Base-by-base conservation (phyloP, 2,888 invertebrate species). In the Oscheius onirici region DNA sequence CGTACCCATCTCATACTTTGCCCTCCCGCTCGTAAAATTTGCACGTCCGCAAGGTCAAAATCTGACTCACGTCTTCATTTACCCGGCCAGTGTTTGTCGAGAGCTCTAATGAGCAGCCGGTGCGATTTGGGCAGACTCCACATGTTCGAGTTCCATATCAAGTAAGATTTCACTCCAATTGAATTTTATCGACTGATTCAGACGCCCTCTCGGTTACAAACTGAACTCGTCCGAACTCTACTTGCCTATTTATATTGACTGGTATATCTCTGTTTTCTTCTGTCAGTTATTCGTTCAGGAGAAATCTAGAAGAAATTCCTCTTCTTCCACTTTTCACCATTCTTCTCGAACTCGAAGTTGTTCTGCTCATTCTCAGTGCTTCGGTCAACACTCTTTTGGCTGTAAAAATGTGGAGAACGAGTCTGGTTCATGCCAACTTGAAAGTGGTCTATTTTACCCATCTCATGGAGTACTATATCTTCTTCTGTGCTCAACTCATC, bases 391-490 rank as follows among this genome's bases (percentile, higher is more conserved):
- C 55, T 17, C 43, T 68, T 10, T 22, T 68, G 41, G 54, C 67
- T 43, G 26, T 68, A 8, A 68, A 54, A 44, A 57, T 68, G 54
- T 57, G 44, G 26, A 68, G 52, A 22, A 68, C 57, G 5, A 55
- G 46, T 41, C 17, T 54, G 24, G 57, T 68, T 24, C 67, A 68
- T 41, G 24, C 54, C n/a, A 68, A 68, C 22, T 34, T 68, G n/a
- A 68, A 68, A 57, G 41, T 54, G 8, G 57, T 68, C 28, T 68
- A 68, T 44, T 68, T 68, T 26, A 55, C 67, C 1, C 67, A 68
- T 41, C 46, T 68, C 2, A 68, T 68, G 67, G 67, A 68, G 28
- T 68, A 68, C 28, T 68, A 68, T 24, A 34, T 26, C 20, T 68
- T 68, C 57, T 68, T 68, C 28, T 41, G 43, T 41, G 67, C 67